Evolutionary conservation across 1,140 invertebrate species (phyloP).

Genomic region (Phenacoccus solenopsis): DNA sequence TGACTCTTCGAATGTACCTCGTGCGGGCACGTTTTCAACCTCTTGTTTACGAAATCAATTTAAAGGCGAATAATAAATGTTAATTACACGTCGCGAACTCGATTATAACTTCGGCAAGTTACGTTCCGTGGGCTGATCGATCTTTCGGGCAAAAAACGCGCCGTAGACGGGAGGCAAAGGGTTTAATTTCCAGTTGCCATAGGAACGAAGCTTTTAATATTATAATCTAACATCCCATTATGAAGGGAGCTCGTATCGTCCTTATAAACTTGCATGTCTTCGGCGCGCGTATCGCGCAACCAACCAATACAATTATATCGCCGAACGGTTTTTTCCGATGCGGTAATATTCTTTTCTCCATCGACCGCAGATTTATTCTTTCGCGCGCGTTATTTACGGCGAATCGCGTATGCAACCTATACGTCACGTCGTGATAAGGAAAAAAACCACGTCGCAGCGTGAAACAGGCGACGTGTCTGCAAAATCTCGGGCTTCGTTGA

Average conservation of each 20-base stretch:
- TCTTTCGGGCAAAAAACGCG: constrained; percentile 8
- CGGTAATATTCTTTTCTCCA: no score
- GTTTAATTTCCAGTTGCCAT: constrained; percentile 11
- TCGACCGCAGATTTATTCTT: neutral
- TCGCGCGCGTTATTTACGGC: neutral
- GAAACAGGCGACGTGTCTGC: neutral
- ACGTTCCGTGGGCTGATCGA: constrained; percentile 6
- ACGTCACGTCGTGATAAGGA: neutral
- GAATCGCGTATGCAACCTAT: neutral
- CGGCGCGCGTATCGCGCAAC: no score
- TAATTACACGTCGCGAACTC: constrained; percentile 5
- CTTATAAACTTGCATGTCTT: constrained; percentile 2
- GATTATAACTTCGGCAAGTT: constrained; percentile 9
- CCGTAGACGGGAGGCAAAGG: constrained; percentile 3
- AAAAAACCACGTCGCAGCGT: neutral
- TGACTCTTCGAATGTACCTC: no score
- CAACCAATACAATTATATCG: no score
- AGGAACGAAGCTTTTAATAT: constrained; percentile 17
- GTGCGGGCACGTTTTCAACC: no score
- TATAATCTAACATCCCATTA: constrained; percentile 14
- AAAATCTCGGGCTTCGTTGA: neutral
- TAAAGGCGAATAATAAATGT: constrained; percentile 7
- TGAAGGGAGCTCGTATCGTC: constrained; percentile 5
- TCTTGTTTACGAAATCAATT: constrained; percentile 1
- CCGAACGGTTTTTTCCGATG: no score